Percentiles rank a stretch among this genome's conserved stretches.
Conservation (phyloP, 2,888 invertebrate species). For the Acrobeloides nanus region DNA sequence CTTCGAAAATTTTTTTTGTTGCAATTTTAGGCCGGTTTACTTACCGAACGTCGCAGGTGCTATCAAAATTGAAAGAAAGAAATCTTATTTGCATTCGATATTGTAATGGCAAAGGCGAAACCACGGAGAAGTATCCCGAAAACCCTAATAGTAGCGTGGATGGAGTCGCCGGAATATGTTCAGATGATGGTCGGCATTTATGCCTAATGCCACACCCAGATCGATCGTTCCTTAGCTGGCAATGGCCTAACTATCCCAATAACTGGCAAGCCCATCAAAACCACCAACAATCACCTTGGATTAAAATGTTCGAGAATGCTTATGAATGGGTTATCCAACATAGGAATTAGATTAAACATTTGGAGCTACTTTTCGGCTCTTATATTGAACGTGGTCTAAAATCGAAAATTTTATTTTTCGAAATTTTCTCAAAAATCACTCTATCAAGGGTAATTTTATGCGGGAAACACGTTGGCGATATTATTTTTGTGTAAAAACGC, state of each 20-base stretch:
- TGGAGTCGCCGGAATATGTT: conserved; percentile 82
- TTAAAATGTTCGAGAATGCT: conserved; percentile 82
- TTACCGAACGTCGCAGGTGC: conserved; percentile 56
- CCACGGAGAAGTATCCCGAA: conserved; percentile 74
- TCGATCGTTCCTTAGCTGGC: conserved; percentile 70
- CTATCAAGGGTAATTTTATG: no score
- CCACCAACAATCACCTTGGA: conserved; percentile 71
- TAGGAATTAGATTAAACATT: not conserved
- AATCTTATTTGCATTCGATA: conserved; percentile 73
- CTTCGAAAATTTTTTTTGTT: conserved; percentile 7
- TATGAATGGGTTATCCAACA: conserved; percentile 48
- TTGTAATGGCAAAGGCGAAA: conserved; percentile 69
- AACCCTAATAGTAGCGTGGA: conserved; percentile 78
- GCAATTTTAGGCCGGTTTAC: conserved; percentile 57
- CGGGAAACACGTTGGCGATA: no score
- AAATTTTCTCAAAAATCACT: no score
- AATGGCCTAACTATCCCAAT: conserved; percentile 70
- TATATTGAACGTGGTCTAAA: no score
- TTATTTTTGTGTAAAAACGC: no score
- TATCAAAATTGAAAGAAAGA: conserved; percentile 54
- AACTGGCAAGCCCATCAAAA: conserved; percentile 13
- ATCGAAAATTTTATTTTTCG: no score
- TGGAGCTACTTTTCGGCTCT: no score
- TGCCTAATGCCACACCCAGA: conserved; percentile 95
- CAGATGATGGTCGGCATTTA: conserved; percentile 80